Base-by-base conservation (phyloP, 2,888 invertebrate species). In the Hirtodrosophila duncani region DNA sequence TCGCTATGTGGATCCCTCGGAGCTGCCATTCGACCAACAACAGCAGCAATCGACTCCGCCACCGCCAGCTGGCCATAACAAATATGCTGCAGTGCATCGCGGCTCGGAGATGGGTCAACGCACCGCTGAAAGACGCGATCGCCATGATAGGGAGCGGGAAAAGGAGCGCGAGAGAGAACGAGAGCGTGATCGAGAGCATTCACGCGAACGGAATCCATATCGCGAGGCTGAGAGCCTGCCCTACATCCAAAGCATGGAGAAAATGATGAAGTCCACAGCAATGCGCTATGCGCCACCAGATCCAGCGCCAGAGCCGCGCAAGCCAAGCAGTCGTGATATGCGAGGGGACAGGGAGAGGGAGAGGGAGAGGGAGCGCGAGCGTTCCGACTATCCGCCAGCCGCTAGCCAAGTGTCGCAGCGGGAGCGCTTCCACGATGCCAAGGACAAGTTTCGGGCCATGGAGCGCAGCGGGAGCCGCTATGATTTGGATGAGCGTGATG, bases 391-490 rank as follows among this genome's bases (percentile, higher is more conserved):
- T 39, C 27, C 20, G 11, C 29, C 39, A 20, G 6, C 31, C n/a
- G 9, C 31, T 42, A 61, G 60, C 17, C 75, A 70, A 37, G 74
- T 85, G n/a, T 90, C 92, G 1, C 94, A 94, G 0, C 91, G 92
- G 67, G 94, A 94, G 77, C 89, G 94, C 50, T 94, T 95, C 87
- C 92, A 93, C 72, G 94, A 94, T 72, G 94, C 95, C 31, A 94
- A 94, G 85, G 94, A 95, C 80, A 94, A 94, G 86, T 95, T 95
- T 83, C 89, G 92, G 84, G 91, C 93, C 59, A 89, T 95, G 86
- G 95, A 95, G 83, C 81, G 57, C 16, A 44, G 68, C 11, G 61
- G 72, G n/a, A 70, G 65, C 44, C 83, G 83, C n/a, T 89, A 92
- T 55, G 80, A 84, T 5, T 7, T 83, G 21, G 92, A 93, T 70